These are phyloP conservation scores for Vultur gryphus DNA, from an alignment of 2,797 vertebrate genomes.

Conservation along the genomic window DNA sequence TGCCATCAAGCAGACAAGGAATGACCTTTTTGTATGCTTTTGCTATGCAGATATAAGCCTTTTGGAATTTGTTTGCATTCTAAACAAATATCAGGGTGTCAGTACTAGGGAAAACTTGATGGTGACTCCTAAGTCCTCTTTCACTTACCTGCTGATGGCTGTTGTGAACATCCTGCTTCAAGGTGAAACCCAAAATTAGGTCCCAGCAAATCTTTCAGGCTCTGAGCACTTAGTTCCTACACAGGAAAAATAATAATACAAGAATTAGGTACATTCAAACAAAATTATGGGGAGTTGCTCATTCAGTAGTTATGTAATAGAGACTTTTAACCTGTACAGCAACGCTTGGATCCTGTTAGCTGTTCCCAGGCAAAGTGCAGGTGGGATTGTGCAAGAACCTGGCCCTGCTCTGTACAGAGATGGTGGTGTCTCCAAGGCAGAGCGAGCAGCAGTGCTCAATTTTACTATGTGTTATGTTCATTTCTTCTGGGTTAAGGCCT, in stretches of 20 bases:
- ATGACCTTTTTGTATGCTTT: background rate
- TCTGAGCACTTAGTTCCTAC: background rate
- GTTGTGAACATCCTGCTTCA: background rate
- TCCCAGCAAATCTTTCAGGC: background rate
- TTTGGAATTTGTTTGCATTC: background rate
- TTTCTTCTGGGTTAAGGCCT: background rate
- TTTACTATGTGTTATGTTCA: background rate
- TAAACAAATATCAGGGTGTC: background rate
- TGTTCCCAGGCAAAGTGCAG: background rate
- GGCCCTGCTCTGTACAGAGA: background rate
- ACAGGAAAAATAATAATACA: background rate
- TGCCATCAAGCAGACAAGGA: background rate
- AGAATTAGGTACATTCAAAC: background rate
- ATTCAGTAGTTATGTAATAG: background rate
- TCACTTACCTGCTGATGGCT: background rate
- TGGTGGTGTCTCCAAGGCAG: background rate
- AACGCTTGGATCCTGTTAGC: rapidly evolving
- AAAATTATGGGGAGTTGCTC: background rate
- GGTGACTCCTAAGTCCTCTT: background rate
- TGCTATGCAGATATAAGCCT: background rate
- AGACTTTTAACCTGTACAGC: background rate
- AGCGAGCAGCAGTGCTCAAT: background rate
- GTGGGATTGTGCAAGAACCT: background rate
- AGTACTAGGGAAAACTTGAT: background rate
- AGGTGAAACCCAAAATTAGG: background rate